Evolutionary conservation across 23 tunicate species (phyloP), one percentile per base, ranked within the genome.

Genomic region (Phallusia fumigata): DNA sequence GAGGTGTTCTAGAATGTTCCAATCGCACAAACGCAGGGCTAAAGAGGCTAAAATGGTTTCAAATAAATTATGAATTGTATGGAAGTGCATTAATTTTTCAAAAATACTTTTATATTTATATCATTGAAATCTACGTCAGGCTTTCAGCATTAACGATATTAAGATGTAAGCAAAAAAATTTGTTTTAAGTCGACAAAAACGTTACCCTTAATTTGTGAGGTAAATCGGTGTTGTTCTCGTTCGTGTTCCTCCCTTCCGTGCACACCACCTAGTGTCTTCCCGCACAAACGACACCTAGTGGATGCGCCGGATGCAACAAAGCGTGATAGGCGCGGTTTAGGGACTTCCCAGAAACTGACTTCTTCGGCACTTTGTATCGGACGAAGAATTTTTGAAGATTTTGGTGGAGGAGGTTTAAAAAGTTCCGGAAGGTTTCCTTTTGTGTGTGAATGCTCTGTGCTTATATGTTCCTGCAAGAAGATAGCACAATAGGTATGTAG

Each of bases 181-280:
- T n/a, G n/a, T n/a, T n/a, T n/a, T n/a, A n/a, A n/a, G n/a, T n/a
- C n/a, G n/a, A n/a, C n/a, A n/a, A n/a, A n/a, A n/a, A n/a, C 64
- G 33, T 53, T 73, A 82, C 91, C 64, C 76, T 78, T 82, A 12
- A 65, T 58, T 30, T 82, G 86, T 36, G 72, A 21, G 10, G 91
- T 87, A 19, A 87, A 77, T 21, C 65, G 53, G 75, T 87, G 91
- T 1, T 28, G 77, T 52, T 82, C 86, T 65, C 83, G 76, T 64
- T 87, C 91, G 79, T 87, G 91, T 35, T 82, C 76, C 34, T 87
- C 91, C 44, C 91, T 82, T 40, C 83, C 83, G 44, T 87, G 91
- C 19, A 81, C 79, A 50, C 79, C 81, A 11, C 83, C 82, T 64
- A 87, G 45, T 36, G 26, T 49, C 19, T 31, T 33, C 15, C 82